These are phyloP conservation scores for Diplodus puntazzo DNA, from an alignment of 2,797 vertebrate species.

Conservation along the genomic window DNA sequence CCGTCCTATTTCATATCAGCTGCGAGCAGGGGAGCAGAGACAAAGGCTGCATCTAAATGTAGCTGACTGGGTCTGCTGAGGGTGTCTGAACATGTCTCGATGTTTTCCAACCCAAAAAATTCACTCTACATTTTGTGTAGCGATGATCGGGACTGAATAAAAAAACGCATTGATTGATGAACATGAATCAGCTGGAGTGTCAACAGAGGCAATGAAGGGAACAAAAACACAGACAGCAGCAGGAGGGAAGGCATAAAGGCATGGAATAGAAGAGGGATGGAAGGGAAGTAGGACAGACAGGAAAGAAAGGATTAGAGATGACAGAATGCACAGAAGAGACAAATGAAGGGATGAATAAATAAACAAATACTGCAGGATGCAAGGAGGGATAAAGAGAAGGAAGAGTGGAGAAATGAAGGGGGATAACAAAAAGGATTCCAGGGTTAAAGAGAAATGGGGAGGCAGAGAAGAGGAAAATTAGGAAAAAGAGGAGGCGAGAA, in stretches of 20 bases:
- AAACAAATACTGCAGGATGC: background rate
- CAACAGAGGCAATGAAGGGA: background rate
- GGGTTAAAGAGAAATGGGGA: background rate
- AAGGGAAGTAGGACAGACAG: background rate
- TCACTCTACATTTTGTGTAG: slow-evolving; percentile 10
- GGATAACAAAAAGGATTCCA: background rate
- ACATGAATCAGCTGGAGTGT: slow-evolving; percentile 1
- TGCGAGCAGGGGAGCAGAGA: slow-evolving; percentile 40
- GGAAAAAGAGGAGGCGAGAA: background rate
- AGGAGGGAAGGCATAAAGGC: background rate
- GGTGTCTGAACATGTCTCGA: slow-evolving; percentile 12
- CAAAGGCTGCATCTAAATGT: slow-evolving; percentile 41
- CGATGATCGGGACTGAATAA: slow-evolving; percentile 18
- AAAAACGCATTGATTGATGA: background rate
- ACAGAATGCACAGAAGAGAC: background rate
- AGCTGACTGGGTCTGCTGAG: slow-evolving; percentile 18
- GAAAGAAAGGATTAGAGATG: background rate
- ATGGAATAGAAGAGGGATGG: background rate
- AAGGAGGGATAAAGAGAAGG: background rate
- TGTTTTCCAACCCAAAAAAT: slow-evolving; percentile 15
- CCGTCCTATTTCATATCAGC: slow-evolving; percentile 53
- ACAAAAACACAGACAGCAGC: background rate
- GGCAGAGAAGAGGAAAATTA: background rate
- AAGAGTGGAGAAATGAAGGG: background rate
- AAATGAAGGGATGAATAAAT: slow-evolving; percentile 2